phyloP scores from a whole-genome alignment of 2,888 invertebrate species.

The Drosophila picticornis region DNA sequence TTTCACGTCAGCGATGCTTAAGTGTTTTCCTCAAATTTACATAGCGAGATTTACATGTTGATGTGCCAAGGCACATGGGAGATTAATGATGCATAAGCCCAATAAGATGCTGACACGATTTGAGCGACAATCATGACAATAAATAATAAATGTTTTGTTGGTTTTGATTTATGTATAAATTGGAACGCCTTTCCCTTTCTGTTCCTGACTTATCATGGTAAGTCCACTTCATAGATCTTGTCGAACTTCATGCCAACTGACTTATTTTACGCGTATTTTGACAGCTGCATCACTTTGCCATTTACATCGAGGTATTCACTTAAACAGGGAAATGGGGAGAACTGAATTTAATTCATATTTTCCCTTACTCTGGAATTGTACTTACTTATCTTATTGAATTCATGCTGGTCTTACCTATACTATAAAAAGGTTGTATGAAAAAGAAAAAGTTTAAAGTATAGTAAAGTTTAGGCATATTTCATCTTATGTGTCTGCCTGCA shows the following conservation, averaged over 20 bases:
- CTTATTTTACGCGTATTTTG: not conserved
- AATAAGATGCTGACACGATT: not conserved
- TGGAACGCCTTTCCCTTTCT: not conserved
- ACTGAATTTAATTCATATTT: not conserved
- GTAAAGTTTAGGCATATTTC: not conserved
- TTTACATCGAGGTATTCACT: not conserved
- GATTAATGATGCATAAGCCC: not conserved
- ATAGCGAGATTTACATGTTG: not conserved
- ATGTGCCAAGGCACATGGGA: not conserved
- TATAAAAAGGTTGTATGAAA: slow-evolving; percentile 21
- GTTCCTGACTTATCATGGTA: not conserved
- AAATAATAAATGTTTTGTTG: not conserved
- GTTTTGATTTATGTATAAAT: not conserved
- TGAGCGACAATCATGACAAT: not conserved
- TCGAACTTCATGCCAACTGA: not conserved
- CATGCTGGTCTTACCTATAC: slow-evolving; percentile 31
- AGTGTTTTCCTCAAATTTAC: slow-evolving; percentile 4
- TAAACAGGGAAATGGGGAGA: not conserved
- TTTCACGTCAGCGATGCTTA: not conserved
- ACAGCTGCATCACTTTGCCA: not conserved
- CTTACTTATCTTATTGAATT: slow-evolving; percentile 54
- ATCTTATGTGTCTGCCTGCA: not conserved
- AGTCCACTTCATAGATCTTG: not conserved
- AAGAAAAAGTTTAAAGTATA: slow-evolving; percentile 15
- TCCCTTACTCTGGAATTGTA: not conserved